phyloP scores from a whole-genome alignment of 2,113 vertebrate species.

The Pollachius pollachius region DNA sequence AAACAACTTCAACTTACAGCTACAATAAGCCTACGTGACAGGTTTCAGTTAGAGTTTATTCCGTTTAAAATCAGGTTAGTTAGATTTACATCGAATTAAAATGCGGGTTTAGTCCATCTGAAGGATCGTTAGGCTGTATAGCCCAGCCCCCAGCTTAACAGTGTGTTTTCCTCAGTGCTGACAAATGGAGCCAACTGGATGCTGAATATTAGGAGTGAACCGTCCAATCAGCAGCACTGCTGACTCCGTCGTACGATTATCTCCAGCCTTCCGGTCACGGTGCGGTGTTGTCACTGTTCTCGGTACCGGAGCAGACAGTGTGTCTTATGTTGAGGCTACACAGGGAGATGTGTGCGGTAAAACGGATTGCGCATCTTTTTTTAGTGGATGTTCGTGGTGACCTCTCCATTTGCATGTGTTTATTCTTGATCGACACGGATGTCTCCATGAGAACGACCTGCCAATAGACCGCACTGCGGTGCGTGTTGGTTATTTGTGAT shows the following conservation, averaged over 20 bases:
- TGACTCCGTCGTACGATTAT: slow-evolving; percentile 39
- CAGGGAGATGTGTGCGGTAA: slow-evolving; percentile 15
- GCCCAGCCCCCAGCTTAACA: not conserved
- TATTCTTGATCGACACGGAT: no score
- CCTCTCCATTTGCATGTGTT: no score
- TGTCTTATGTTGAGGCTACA: not conserved
- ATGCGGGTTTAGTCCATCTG: no score
- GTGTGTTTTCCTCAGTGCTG: not conserved
- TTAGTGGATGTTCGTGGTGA: no score
- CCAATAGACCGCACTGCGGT: no score
- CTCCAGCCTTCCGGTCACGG: slow-evolving; percentile 55
- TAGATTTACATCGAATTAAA: no score
- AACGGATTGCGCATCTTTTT: slow-evolving; percentile 32
- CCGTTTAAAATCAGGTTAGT: no score
- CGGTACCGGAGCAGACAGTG: slow-evolving; percentile 17
- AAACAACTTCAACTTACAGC: no score
- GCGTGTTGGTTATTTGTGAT: no score
- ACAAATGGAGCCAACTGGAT: no score
- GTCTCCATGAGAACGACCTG: no score
- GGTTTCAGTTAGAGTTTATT: not conserved
- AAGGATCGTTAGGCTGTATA: no score
- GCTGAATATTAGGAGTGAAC: not conserved
- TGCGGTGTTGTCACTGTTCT: slow-evolving; percentile 49
- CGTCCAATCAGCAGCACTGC: slow-evolving; percentile 52
- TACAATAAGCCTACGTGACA: not conserved